Evolutionary conservation across 2,888 invertebrate species (phyloP), one percentile per base, ranked within the genome.

Genomic region (Ichneumoninae sp.): DNA sequence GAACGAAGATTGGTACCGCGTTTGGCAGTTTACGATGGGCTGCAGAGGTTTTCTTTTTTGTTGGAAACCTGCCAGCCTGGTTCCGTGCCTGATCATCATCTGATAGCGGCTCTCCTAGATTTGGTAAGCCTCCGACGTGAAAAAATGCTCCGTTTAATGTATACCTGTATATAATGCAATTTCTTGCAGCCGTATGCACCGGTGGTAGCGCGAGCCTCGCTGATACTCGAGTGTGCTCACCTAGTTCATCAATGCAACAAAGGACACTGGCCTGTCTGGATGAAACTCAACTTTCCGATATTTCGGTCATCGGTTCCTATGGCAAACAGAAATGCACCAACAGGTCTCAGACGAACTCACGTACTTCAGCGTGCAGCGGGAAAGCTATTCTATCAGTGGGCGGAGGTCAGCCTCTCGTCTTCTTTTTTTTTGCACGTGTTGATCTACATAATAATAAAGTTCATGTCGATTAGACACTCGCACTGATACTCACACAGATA

Each of bases 261-360:
- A 92, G 99, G 99, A 0, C 98, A 98, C 89, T 99, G 99, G 99
- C 99, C 99, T 0, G 96, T 97, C 78, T 99, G 99, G 99, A 97
- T 99, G 96, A 98, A 98, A 94, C 96, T 98, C 8, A 97, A 97
- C 91, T 95, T 96, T 85, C 96, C 97, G 7, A 95, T 97, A 91
- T 97, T 96, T 91, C 95, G 97, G 66, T 96, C 96, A 0, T 96
- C 96, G 1, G 96, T 96, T 50, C 96, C 97, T 36, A 89, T 95
- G 83, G 94, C 94, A 16, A 93, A 93, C 76, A 89, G 93, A 26
- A 92, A 92, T 90, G 94, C 94, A 62, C 95, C 96, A 22, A 95
- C 96, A 0, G 96, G 96, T 10, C 94, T 95, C 40, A 93, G 96
- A 75, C 94, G 96, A 77, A 95, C 96, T 0, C 96, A 97, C 89